Conservation (phyloP, 2,888 invertebrate genomes). For the Apodemia hepburni region DNA sequence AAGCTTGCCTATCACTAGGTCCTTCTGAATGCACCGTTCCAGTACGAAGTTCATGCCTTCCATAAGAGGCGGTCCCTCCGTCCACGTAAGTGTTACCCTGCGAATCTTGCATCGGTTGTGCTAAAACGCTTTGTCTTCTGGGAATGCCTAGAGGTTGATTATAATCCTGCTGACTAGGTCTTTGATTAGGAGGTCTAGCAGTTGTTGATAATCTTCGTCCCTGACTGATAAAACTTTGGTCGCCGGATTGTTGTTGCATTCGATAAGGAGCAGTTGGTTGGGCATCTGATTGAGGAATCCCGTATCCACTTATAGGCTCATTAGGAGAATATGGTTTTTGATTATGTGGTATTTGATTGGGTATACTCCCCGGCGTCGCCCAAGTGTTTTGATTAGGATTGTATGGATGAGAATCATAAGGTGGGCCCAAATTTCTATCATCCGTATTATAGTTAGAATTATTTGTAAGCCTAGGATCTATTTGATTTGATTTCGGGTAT, state of each 20-base stretch:
- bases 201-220: conserved; percentile 55
- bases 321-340: conserved; percentile 54
- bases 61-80: conserved; percentile 45
- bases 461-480: conserved; percentile 60
- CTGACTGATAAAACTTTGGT: conserved; percentile 59
- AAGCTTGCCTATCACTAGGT: conserved; percentile 46
- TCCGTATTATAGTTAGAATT: conserved; percentile 58
- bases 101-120: conserved; percentile 54
- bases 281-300: conserved; percentile 39
- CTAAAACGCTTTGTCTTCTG: conserved; percentile 63
- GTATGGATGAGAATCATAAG: conserved; percentile 52
- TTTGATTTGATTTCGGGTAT: conserved; percentile 54
- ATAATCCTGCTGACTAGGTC: conserved; percentile 56
- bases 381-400: conserved; percentile 58
- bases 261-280: conserved; percentile 49
- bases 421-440: conserved; percentile 51
- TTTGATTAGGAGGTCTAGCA: conserved; percentile 55
- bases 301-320: conserved; percentile 51
- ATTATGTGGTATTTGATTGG: conserved; percentile 48
- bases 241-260: conserved; percentile 53
- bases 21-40: conserved; percentile 67
- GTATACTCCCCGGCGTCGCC: conserved; percentile 42
- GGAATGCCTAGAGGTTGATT: conserved; percentile 47
- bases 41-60: conserved; percentile 57
- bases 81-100: conserved; percentile 55